Evolutionary conservation across 2,113 vertebrate genomes (phyloP).

Genomic region (Benitochromis conjunctus): DNA sequence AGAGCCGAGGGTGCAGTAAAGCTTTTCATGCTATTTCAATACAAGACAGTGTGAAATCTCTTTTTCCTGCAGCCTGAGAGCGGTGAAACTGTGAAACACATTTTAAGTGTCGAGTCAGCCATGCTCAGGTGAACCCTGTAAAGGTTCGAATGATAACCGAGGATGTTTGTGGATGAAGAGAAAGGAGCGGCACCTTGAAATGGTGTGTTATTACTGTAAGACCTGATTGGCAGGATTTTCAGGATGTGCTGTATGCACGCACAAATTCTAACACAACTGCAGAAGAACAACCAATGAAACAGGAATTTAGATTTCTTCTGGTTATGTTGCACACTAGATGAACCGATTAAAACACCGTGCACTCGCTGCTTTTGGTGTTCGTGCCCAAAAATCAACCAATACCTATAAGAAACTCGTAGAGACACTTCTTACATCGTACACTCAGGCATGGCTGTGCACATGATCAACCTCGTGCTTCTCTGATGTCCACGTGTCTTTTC

Average conservation of each 20-base stretch:
- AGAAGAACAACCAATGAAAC: background rate
- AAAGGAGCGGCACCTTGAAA: too few relatives aligned
- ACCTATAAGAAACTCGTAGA: too few relatives aligned
- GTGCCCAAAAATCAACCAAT: background rate
- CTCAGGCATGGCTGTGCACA: background rate
- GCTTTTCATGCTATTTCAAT: background rate
- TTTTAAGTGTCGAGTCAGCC: background rate
- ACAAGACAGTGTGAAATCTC: background rate
- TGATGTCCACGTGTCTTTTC: too few relatives aligned
- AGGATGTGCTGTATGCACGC: background rate
- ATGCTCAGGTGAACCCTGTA: background rate
- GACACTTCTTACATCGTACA: too few relatives aligned
- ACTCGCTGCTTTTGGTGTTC: background rate
- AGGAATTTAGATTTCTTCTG: background rate
- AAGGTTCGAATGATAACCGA: background rate
- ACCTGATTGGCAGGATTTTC: background rate
- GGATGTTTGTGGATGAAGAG: too few relatives aligned
- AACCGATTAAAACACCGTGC: background rate
- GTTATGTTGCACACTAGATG: background rate
- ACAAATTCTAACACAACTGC: background rate
- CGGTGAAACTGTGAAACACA: background rate
- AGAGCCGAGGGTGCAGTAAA: conserved; percentile 76
- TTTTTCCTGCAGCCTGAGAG: background rate
- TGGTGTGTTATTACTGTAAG: background rate
- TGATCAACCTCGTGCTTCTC: background rate